phyloP scores from a whole-genome alignment of 1,140 invertebrate species.

The Paraescarpia echinospica region DNA sequence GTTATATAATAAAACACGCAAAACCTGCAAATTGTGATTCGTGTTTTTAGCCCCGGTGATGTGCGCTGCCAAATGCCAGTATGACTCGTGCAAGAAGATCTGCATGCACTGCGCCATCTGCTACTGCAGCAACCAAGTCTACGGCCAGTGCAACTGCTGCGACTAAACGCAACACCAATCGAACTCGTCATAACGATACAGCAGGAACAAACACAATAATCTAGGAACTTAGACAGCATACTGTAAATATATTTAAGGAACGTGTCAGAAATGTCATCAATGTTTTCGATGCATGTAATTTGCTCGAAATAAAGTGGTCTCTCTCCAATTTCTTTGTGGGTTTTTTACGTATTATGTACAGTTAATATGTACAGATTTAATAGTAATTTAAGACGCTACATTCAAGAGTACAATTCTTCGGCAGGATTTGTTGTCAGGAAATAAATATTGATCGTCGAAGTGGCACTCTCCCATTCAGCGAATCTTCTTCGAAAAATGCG shows the following conservation, averaged over 20 bases:
- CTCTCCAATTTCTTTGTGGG: background rate
- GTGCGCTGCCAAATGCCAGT: background rate
- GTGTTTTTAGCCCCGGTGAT: background rate
- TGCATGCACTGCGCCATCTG: constrained; percentile 3
- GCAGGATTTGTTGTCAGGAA: no score
- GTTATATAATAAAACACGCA: background rate
- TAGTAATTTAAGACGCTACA: no score
- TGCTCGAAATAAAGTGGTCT: background rate
- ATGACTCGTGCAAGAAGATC: background rate
- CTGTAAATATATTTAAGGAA: background rate
- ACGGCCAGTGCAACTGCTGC: background rate
- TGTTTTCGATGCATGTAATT: background rate
- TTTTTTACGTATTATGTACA: background rate
- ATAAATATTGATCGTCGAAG: no score
- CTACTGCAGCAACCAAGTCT: background rate
- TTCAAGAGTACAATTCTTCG: no score
- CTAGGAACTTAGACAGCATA: background rate
- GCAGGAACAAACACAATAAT: background rate
- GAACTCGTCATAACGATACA: background rate
- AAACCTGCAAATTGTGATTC: background rate
- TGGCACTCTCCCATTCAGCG: no score
- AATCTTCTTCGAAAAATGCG: no score
- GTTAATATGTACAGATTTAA: background rate
- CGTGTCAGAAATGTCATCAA: background rate
- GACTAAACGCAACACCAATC: background rate